phyloP scores from a whole-genome alignment of 2,113 vertebrate genomes.

The Megatriorchis doriae region DNA sequence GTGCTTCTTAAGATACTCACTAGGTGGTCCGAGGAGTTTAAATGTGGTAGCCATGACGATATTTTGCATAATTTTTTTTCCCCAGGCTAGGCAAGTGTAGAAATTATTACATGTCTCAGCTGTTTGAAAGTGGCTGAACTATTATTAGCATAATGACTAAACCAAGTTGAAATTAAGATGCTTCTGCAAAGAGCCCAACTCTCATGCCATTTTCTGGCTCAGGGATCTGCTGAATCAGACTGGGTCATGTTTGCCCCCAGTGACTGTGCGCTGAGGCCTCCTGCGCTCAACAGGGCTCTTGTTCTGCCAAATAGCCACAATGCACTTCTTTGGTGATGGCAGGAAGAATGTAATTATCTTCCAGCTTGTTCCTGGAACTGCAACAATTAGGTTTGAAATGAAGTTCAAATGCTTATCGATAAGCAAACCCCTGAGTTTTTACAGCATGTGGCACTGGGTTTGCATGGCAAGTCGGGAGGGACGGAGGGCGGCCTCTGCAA shows the following conservation, averaged over 20 bases:
- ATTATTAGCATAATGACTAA: neutral
- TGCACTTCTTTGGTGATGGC: neutral
- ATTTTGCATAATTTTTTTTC: neutral
- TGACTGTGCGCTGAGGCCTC: neutral
- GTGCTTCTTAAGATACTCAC: rapidly evolving
- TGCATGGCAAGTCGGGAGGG: rapidly evolving
- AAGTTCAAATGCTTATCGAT: neutral
- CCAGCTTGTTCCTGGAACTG: neutral
- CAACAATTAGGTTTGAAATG: neutral
- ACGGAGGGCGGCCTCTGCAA: rapidly evolving
- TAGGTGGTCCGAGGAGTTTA: neutral
- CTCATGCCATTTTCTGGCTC: rapidly evolving
- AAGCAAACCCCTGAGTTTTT: neutral
- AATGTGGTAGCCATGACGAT: rapidly evolving
- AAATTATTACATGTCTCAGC: neutral
- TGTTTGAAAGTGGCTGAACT: neutral
- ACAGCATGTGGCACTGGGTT: rapidly evolving
- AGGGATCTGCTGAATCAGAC: neutral
- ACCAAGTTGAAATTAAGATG: neutral
- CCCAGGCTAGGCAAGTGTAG: too few species aligned
- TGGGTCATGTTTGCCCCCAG: neutral
- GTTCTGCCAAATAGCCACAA: neutral
- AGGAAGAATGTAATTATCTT: neutral
- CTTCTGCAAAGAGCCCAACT: neutral
- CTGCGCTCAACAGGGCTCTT: rapidly evolving